phyloP scores from a whole-genome alignment of 2,797 vertebrate species.

The Sebastes kiyomatsui region DNA sequence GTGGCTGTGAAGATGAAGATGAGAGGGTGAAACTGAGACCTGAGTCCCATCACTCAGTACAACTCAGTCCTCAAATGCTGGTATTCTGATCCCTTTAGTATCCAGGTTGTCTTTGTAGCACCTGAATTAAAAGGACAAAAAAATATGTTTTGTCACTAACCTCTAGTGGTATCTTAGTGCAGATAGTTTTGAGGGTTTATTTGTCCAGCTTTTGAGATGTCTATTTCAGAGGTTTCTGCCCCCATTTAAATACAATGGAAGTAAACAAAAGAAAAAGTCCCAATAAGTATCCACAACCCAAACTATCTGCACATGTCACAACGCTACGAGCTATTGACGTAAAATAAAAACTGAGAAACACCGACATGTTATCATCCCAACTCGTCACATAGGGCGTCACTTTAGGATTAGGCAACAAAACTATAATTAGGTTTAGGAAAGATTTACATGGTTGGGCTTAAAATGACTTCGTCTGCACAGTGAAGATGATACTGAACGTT shows the following conservation, averaged over 20 bases:
- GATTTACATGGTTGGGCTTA: too few relatives aligned
- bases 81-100: not conserved
- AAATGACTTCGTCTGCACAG: too few relatives aligned
- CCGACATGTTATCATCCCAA: too few relatives aligned
- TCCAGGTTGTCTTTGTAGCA: not conserved
- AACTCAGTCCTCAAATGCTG: not conserved
- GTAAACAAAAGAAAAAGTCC: too few relatives aligned
- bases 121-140: not conserved
- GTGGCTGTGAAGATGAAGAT: conserved; percentile 1
- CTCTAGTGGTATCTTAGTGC: not conserved
- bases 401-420: too few relatives aligned
- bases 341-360: too few relatives aligned
- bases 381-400: too few relatives aligned
- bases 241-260: not conserved
- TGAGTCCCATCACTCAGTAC: not conserved
- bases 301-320: not conserved
- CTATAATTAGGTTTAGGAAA: too few relatives aligned
- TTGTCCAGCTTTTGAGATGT: not conserved
- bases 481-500: too few relatives aligned
- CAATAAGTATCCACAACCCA: not conserved
- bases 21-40: not conserved
- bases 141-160: not conserved
- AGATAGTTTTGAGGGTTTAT: not conserved
- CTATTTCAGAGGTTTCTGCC: not conserved
- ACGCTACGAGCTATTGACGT: too few relatives aligned